Percentiles rank a stretch among this genome's conserved stretches.
Conservation (phyloP, 2,888 invertebrate species). For the Pseudococcus viburni region DNA sequence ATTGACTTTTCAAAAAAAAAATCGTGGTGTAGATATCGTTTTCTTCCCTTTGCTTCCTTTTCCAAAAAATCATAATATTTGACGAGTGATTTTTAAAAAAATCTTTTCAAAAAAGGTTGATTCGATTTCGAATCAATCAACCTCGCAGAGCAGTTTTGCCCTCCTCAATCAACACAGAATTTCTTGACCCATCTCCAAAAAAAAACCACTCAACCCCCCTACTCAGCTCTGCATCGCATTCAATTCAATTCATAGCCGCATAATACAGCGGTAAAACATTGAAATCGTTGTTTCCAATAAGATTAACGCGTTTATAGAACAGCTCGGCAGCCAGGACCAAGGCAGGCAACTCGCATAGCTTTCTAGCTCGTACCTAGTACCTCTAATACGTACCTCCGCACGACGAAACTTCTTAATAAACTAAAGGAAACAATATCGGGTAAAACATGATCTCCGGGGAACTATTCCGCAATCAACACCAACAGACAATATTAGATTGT, state of each 20-base stretch:
- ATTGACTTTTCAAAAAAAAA: too few species aligned
- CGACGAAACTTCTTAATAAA: conserved; percentile 51
- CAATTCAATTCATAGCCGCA: neutral
- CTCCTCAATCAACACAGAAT: too few species aligned
- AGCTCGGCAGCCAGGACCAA: neutral
- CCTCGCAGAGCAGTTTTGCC: too few species aligned
- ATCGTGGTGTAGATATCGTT: too few species aligned
- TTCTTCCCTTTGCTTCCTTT: too few species aligned
- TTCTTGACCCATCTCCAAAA: too few species aligned
- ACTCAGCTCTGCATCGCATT: neutral
- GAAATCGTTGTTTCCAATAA: neutral
- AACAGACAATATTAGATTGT: conserved; percentile 62
- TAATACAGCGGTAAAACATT: neutral
- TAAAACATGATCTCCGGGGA: conserved; percentile 59
- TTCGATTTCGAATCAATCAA: too few species aligned
- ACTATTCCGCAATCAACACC: conserved; percentile 63
- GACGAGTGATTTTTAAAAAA: too few species aligned
- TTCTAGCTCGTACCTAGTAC: neutral
- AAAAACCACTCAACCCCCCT: too few species aligned
- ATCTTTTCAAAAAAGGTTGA: too few species aligned
- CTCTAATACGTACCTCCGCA: neutral
- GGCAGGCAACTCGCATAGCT: neutral
- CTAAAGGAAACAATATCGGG: conserved; percentile 54
- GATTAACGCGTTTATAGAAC: neutral
- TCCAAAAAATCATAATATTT: too few species aligned